Conservation (phyloP, 2,888 invertebrate species). For the Eilema caniola region DNA sequence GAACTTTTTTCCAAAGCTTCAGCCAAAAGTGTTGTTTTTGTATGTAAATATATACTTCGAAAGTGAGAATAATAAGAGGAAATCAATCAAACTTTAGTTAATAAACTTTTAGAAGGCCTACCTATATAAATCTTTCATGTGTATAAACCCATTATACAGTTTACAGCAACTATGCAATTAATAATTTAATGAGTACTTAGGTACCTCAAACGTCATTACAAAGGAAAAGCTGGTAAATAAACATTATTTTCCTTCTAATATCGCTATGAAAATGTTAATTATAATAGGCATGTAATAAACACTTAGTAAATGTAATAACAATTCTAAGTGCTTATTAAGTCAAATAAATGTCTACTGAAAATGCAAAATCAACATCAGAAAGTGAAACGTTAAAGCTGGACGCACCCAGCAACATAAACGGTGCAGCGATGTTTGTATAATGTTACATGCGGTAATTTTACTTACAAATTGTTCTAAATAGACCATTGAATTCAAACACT, state of each 20-base stretch:
- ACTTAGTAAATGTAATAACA: neutral
- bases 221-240: neutral
- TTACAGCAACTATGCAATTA: neutral
- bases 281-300: neutral
- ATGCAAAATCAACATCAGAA: neutral
- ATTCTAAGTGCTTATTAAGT: no score
- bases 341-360: slow-evolving; percentile 4
- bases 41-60: neutral
- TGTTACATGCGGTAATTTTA: slow-evolving; percentile 15
- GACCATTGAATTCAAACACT: neutral
- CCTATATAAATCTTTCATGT: no score
- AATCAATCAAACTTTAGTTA: neutral
- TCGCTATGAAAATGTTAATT: neutral
- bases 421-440: slow-evolving; percentile 20
- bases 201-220: neutral
- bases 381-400: slow-evolving; percentile 7
- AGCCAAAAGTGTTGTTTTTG: neutral
- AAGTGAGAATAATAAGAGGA: slow-evolving; percentile 1
- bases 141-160: neutral
- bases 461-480: slow-evolving; percentile 17
- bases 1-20: neutral
- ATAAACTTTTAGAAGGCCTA: neutral
- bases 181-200: neutral
- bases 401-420: slow-evolving; percentile 8
- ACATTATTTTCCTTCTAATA: slow-evolving; percentile 4